phyloP scores from a whole-genome alignment of 2,113 vertebrate species.

The Apus apus region DNA sequence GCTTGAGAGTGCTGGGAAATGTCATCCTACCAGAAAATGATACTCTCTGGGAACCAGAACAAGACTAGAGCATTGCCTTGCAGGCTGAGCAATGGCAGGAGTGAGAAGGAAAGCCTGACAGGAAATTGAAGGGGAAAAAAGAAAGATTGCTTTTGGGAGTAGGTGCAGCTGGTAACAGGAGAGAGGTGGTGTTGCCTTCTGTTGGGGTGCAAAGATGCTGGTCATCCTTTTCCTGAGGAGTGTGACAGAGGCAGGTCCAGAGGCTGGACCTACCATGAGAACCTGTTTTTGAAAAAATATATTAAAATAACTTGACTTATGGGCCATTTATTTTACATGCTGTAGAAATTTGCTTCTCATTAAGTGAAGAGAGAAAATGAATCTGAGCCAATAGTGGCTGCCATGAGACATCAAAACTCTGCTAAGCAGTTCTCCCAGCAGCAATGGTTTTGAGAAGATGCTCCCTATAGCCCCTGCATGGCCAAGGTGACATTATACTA shows the following conservation, averaged over 20 bases:
- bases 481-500: fast-evolving
- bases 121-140: neutral
- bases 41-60: neutral
- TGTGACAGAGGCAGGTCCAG: neutral
- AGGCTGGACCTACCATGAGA: neutral
- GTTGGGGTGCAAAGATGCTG: fast-evolving
- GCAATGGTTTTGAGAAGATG: fast-evolving
- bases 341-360: conserved; percentile 38
- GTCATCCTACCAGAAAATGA: neutral
- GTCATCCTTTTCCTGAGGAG: neutral
- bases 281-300: neutral
- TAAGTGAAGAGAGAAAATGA: conserved; percentile 23
- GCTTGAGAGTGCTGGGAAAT: neutral
- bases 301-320: neutral
- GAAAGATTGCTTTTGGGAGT: neutral
- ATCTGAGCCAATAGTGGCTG: neutral
- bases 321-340: conserved; percentile 5
- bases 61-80: neutral
- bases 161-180: neutral
- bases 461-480: fast-evolving
- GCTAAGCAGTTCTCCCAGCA: neutral
- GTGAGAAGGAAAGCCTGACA: neutral
- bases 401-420: neutral
- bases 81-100: neutral
- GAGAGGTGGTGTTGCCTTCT: neutral